Evolutionary conservation across 2,797 vertebrate genomes (phyloP).

Genomic region (Sebastes matsubarae): DNA sequence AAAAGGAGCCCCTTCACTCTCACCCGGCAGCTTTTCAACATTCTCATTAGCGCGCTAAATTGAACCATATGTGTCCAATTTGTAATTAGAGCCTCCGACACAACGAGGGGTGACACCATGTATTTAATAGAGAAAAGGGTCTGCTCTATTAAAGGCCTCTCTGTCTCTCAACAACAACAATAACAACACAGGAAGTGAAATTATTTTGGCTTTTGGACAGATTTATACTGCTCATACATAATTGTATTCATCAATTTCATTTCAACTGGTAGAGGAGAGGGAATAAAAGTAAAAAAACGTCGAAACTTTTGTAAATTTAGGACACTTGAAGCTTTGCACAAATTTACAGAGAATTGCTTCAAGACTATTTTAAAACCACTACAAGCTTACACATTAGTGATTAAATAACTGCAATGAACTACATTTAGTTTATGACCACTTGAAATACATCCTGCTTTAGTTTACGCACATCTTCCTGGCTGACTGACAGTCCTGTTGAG

Average conservation of each 20-base stretch:
- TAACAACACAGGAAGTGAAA: background rate
- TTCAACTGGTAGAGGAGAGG: background rate
- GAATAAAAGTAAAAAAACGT: too few relatives aligned
- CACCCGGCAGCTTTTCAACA: slow-evolving; percentile 75
- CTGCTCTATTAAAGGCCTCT: background rate
- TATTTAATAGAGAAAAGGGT: background rate
- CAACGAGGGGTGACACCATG: background rate
- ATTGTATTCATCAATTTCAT: background rate
- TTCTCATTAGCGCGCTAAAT: slow-evolving; percentile 84
- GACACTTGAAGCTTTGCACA: background rate
- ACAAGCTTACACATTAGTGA: background rate
- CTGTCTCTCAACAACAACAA: background rate
- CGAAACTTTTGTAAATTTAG: background rate
- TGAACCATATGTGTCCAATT: slow-evolving; percentile 81
- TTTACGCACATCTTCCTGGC: background rate
- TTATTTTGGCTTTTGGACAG: background rate
- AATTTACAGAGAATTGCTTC: background rate
- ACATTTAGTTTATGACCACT: background rate
- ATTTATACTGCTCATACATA: background rate
- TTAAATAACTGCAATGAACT: background rate
- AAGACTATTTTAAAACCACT: background rate
- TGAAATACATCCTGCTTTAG: background rate
- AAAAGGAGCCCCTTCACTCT: slow-evolving; percentile 60
- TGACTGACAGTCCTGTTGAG: background rate
- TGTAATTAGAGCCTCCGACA: slow-evolving; percentile 55